A percentile compares a stretch with the other conserved stretches of the same genome.
Conservation (phyloP, 2,797 vertebrate species). For the Hipposideros larvatus region DNA sequence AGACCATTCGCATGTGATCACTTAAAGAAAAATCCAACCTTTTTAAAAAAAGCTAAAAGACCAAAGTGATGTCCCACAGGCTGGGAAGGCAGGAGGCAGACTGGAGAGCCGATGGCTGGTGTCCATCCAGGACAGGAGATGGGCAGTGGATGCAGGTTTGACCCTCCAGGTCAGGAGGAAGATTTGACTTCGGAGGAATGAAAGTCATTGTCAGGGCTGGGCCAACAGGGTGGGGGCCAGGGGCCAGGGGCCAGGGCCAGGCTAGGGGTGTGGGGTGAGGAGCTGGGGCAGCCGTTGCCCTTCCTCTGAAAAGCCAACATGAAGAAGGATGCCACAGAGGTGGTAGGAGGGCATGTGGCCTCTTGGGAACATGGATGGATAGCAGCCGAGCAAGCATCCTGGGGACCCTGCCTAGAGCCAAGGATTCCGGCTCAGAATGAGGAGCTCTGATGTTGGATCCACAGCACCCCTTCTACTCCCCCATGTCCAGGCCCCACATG, state of each 20-base stretch:
- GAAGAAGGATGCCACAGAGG: not conserved
- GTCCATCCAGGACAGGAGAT: accelerated
- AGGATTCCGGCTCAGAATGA: not conserved
- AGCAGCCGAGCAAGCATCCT: accelerated
- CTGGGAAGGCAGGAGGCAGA: accelerated
- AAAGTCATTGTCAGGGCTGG: not conserved
- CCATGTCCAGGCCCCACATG: accelerated
- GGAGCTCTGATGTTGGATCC: not conserved
- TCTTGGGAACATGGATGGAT: not conserved
- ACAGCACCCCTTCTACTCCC: not conserved
- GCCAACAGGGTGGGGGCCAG: not conserved
- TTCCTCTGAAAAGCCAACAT: accelerated
- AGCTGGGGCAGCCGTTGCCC: accelerated
- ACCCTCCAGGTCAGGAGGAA: not conserved
- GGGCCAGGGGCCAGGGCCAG: not conserved
- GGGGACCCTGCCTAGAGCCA: not conserved
- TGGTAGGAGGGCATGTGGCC: accelerated
- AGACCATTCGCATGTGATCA: not conserved
- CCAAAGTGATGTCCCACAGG: not conserved
- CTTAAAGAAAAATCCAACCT: not conserved
- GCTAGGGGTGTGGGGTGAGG: not conserved
- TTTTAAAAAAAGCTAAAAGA: not conserved
- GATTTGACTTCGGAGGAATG: not conserved
- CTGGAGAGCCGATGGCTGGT: not conserved
- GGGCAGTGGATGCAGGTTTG: accelerated